Conservation (phyloP, 2,113 vertebrate species). For the Phrynosoma blainvillii region DNA sequence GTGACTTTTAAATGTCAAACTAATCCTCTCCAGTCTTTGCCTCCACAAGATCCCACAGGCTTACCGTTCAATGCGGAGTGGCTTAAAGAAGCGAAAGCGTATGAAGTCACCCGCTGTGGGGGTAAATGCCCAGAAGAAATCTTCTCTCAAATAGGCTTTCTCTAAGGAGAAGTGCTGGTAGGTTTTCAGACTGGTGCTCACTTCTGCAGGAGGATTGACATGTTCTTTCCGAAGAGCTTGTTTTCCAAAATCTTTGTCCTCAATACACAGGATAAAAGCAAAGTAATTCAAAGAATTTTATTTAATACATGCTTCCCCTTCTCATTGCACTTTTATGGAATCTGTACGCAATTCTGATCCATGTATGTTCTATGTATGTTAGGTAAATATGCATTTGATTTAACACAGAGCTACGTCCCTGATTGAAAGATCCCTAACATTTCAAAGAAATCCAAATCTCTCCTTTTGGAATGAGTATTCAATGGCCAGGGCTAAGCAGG, state of each 20-base stretch:
- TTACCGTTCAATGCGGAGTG: conserved; percentile 91
- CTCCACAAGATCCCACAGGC: conserved; percentile 35
- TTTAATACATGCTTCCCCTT: neutral
- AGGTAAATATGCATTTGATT: neutral
- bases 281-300: conserved; percentile 17
- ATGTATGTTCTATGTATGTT: neutral
- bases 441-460: neutral
- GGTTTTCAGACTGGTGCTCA: conserved; percentile 98
- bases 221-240: conserved; percentile 94
- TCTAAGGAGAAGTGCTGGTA: conserved; percentile 99
- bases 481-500: neutral
- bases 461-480: neutral
- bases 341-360: neutral
- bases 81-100: conserved; percentile 96
- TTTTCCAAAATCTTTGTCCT: conserved; percentile 98
- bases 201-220: conserved; percentile 94
- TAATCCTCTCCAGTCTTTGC: neutral
- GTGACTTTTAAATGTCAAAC: neutral
- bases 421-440: neutral
- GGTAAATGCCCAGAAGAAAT: conserved; percentile 99
- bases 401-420: neutral
- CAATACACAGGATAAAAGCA: conserved; percentile 33
- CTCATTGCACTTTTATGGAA: neutral
- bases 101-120: conserved; percentile 95
- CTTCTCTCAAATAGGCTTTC: conserved; percentile 96